These are phyloP conservation scores for Phoxinus dragarum DNA, from an alignment of 2,797 vertebrate genomes.

Conservation along the genomic window DNA sequence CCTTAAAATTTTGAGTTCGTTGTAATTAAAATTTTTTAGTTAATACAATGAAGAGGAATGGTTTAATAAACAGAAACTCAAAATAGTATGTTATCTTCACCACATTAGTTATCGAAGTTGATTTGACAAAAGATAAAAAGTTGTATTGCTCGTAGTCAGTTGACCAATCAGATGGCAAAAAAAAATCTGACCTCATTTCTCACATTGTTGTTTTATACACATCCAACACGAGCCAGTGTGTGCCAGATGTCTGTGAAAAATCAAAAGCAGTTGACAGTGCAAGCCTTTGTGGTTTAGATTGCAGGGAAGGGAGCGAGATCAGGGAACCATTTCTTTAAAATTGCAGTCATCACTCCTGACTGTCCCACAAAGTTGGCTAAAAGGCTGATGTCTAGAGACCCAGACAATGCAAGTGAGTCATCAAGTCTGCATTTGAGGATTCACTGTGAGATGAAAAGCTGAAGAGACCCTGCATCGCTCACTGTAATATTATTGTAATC, in stretches of 20 bases:
- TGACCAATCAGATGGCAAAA: not conserved
- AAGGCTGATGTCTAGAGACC: constrained; percentile 9
- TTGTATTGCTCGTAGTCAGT: not conserved
- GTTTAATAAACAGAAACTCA: no score
- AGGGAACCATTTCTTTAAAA: constrained; percentile 20
- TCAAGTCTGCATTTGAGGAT: not conserved
- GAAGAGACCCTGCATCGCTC: not conserved
- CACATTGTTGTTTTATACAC: not conserved
- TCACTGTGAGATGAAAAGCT: not conserved
- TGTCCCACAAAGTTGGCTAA: constrained; percentile 18
- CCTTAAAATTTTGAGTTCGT: no score
- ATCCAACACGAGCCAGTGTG: not conserved
- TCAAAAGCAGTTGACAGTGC: not conserved
- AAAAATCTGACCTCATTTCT: not conserved
- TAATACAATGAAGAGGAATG: no score
- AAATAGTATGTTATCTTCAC: no score
- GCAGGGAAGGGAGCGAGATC: not conserved
- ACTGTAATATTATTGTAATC: constrained; percentile 8
- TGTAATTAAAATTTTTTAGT: no score
- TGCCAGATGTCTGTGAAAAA: not conserved
- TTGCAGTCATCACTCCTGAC: constrained; percentile 24
- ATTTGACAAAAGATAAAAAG: no score
- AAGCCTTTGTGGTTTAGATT: constrained; percentile 11
- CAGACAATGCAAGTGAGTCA: constrained; percentile 8
- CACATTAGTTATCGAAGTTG: no score